These are phyloP conservation scores for Caenorhabditis japonica DNA, from an alignment of 2,888 invertebrate species.

Conservation along the genomic window DNA sequence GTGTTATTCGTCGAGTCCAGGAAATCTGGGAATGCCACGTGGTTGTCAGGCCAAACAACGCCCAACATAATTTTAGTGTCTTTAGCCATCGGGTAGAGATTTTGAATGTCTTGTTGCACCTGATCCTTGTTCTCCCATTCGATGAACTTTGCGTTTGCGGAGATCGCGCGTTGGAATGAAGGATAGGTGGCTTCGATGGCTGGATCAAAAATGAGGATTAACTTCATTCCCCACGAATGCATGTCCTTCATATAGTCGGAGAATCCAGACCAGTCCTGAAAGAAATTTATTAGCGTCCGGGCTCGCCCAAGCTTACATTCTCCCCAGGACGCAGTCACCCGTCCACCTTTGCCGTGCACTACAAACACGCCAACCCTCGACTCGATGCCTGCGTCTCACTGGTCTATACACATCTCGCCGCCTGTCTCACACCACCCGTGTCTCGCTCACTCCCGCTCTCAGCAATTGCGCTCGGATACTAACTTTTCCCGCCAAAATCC, in stretches of 20 bases:
- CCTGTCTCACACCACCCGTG: no score
- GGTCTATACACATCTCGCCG: no score
- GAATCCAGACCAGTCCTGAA: conserved; percentile 67
- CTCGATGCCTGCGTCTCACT: no score
- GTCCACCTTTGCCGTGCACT: no score
- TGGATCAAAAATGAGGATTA: conserved; percentile 74
- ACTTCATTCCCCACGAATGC: conserved; percentile 65
- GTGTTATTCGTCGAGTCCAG: conserved; percentile 68
- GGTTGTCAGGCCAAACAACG: conserved; percentile 72
- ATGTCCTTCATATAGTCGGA: conserved; percentile 65
- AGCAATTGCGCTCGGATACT: no score
- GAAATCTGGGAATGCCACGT: conserved; percentile 76
- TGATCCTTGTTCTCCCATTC: conserved; percentile 69
- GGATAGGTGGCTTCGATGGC: conserved; percentile 70
- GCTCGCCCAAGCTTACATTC: no score
- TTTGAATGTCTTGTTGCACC: conserved; percentile 65
- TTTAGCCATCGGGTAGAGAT: conserved; percentile 70
- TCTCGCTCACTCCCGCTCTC: no score
- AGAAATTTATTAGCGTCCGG: no score
- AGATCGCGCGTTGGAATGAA: conserved; percentile 64
- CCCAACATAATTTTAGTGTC: conserved; percentile 69
- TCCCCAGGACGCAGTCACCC: no score
- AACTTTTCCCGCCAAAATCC: no score
- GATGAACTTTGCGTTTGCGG: conserved; percentile 67
- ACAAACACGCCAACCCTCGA: no score